These are phyloP conservation scores for Agonopterix subpropinquella DNA, from an alignment of 2,888 invertebrate genomes.

Conservation along the genomic window DNA sequence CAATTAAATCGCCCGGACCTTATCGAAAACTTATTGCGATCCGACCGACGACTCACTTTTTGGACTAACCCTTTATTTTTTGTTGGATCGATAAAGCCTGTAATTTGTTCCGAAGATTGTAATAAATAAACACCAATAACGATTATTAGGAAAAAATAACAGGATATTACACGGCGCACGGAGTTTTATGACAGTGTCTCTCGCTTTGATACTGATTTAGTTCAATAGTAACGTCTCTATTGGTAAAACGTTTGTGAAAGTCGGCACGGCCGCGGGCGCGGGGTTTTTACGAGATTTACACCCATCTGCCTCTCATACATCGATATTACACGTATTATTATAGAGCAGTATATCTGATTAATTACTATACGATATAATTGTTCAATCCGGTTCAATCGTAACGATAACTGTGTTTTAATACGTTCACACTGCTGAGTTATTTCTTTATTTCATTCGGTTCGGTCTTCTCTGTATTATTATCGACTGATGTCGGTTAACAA, in stretches of 20 bases:
- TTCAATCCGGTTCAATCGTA: conserved; percentile 52
- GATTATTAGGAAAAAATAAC: conserved; percentile 74
- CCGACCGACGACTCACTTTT: conserved; percentile 73
- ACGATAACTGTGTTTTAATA: conserved; percentile 48
- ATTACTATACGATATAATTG: conserved; percentile 60
- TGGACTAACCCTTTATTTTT: conserved; percentile 73
- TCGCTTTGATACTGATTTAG: conserved; percentile 47
- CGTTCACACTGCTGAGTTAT: conserved; percentile 53
- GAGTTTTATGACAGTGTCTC: conserved; percentile 62
- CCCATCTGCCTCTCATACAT: conserved; percentile 51
- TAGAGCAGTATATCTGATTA: conserved; percentile 61
- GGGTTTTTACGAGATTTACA: conserved; percentile 59
- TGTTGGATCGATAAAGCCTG: conserved; percentile 68
- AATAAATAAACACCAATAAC: conserved; percentile 76
- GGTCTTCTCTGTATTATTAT: conserved; percentile 37
- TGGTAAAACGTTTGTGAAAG: conserved; percentile 68
- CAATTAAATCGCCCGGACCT: conserved; percentile 74
- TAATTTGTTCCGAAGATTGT: conserved; percentile 70
- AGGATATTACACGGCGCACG: conserved; percentile 63
- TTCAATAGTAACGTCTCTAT: conserved; percentile 70
- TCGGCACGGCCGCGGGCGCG: conserved; percentile 52
- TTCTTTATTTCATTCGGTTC: conserved; percentile 44
- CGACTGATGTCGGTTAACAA: conserved; percentile 24
- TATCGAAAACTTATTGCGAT: conserved; percentile 76
- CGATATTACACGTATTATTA: conserved; percentile 70